Base-by-base conservation (phyloP, 2,888 invertebrate genomes). In the Drosophila acutilabella region DNA sequence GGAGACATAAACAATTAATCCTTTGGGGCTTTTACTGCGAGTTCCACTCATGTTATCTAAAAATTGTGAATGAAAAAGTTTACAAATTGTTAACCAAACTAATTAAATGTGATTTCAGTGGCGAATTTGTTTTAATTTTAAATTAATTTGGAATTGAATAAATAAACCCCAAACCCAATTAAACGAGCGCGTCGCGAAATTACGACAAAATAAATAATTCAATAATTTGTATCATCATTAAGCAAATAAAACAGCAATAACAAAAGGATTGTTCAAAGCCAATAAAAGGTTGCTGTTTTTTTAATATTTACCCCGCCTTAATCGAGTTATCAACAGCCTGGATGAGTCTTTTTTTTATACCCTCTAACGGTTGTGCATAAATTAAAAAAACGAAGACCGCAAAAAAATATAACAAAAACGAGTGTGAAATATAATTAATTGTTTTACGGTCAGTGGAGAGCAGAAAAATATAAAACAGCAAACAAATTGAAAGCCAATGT, bases 81-180 rank as follows among this genome's bases (percentile, higher is more conserved):
- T 52, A 26, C 56, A 57, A 78, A 59, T 72, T 66, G 68, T 64
- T 71, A 74, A 72, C 72, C 71, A 33, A 77, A 72, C 79, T 81
- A 81, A 81, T 81, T 81, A 81, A 81, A 69, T 77, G 77, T 79
- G 79, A 81, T 81, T 81, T 79, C 74, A 74, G 79, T 71, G 72
- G 79, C 65, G 67, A 69, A 77, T 74, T 76, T 74, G 58, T 69
- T 74, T 74, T 65, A 81, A 81, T 74, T 77, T 71, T 45, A 72
- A 81, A 81, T 81, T 81, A 69, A 81, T 81, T 77, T 72, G 44
- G 38, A 81, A 77, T 79, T 72, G 77, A 72, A 79, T 81, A 81
- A 81, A 74, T 62, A 74, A 44, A 66, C 72, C 48, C 81, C 81
- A 72, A 80, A 74, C 72, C 65, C 72, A 81, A 81, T 72, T 72